A percentile compares a stretch with the other conserved stretches of the same genome.
Evolutionary conservation across 2,888 invertebrate genomes (phyloP).

Genomic region (Patella pellucida): DNA sequence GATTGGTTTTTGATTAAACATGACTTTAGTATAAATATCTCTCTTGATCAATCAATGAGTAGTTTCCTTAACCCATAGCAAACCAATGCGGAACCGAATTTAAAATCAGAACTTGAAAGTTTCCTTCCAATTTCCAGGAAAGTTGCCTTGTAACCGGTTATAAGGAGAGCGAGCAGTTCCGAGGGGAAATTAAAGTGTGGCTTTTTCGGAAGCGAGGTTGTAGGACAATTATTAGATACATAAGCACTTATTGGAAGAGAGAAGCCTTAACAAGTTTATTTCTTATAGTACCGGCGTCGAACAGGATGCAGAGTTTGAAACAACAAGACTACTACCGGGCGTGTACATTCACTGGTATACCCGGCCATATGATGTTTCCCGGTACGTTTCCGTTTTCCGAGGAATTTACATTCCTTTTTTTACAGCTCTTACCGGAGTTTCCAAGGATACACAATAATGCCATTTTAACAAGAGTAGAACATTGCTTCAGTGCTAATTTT

Average conservation of each 20-base stretch:
- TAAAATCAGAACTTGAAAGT: conserved; percentile 59
- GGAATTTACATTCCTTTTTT: conserved; percentile 10
- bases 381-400: conserved; percentile 44
- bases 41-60: conserved; percentile 58
- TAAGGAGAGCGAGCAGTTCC: conserved; percentile 48
- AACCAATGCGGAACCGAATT: conserved; percentile 58
- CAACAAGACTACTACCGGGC: conserved; percentile 67
- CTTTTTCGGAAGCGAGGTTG: conserved; percentile 53
- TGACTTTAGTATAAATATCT: conserved; percentile 51
- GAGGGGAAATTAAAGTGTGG: conserved; percentile 58
- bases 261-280: conserved; percentile 25
- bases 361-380: conserved; percentile 63
- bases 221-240: conserved; percentile 54
- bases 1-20: conserved; percentile 39
- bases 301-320: conserved; percentile 63
- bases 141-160: conserved; percentile 50
- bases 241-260: conserved; percentile 40
- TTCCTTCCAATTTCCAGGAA: conserved; percentile 57
- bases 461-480: neutral
- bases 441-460: conserved; percentile 16
- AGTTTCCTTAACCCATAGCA: conserved; percentile 56
- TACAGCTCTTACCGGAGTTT: conserved; percentile 21
- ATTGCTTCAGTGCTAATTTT: conserved; percentile 10
- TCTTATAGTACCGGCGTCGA: conserved; percentile 10
- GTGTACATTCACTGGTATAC: conserved; percentile 62